A percentile compares a stretch with the other conserved stretches of the same genome.
These are phyloP conservation scores for Callosobruchus maculatus DNA, from an alignment of 2,888 invertebrate species.

Conservation along the genomic window DNA sequence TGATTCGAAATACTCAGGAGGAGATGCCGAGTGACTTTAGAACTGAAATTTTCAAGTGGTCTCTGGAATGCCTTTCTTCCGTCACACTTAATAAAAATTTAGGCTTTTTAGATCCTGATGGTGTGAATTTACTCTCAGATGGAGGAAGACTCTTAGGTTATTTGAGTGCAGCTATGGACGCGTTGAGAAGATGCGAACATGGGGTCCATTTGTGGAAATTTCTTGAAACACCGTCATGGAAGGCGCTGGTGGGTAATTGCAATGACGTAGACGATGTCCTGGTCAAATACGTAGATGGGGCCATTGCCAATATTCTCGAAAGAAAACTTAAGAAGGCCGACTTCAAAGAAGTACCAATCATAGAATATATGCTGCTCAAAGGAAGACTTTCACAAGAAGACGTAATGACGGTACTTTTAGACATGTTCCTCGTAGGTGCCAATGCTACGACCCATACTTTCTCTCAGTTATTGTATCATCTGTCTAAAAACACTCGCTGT, in stretches of 20 bases:
- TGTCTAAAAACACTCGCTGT: slow-evolving; percentile 61
- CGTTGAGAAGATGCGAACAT: slow-evolving; percentile 48
- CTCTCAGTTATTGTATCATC: slow-evolving; percentile 62
- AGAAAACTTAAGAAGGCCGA: slow-evolving; percentile 30
- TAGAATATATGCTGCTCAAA: slow-evolving; percentile 56
- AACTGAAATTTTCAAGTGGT: slow-evolving; percentile 64
- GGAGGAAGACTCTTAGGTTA: slow-evolving; percentile 58
- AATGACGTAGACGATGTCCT: slow-evolving; percentile 61
- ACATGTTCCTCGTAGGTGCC: slow-evolving; percentile 64
- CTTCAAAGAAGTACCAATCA: slow-evolving; percentile 42
- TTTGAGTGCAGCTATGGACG: slow-evolving; percentile 55
- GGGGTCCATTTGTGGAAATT: slow-evolving; percentile 66
- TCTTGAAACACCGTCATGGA: slow-evolving; percentile 59
- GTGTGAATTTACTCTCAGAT: slow-evolving; percentile 54
- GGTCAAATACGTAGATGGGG: slow-evolving; percentile 57
- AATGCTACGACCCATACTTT: slow-evolving; percentile 61
- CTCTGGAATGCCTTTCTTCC: slow-evolving; percentile 61
- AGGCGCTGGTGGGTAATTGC: slow-evolving; percentile 57
- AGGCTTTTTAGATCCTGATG: slow-evolving; percentile 56
- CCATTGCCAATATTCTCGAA: slow-evolving; percentile 40
- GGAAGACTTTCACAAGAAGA: slow-evolving; percentile 59
- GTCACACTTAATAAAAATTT: slow-evolving; percentile 59
- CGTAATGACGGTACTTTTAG: slow-evolving; percentile 60
- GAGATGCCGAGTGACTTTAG: slow-evolving; percentile 59
- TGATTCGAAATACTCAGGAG: slow-evolving; percentile 59